Percentiles rank a stretch among this genome's conserved stretches.
Conservation (phyloP, 1,140 invertebrate species). For the Tetragonula clypearis region DNA sequence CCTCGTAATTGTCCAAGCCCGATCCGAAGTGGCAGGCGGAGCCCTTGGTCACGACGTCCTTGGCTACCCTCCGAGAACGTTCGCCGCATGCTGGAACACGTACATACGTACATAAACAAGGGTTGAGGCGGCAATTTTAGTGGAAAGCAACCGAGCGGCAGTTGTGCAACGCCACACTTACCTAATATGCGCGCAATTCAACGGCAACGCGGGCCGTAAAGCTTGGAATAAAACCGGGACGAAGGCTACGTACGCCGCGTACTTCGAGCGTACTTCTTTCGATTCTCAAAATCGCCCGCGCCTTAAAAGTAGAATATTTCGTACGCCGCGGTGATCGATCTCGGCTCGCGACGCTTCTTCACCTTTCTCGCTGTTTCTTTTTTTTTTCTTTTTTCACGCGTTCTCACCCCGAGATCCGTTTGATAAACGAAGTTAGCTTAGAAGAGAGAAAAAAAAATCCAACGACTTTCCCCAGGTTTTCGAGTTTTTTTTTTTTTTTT, state of each 20-base stretch:
- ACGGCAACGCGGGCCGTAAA: not conserved
- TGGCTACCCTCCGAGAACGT: constrained; percentile 26
- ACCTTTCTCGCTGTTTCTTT: too few relatives aligned
- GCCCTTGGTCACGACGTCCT: constrained; percentile 30
- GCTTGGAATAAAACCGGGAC: constrained; percentile 43
- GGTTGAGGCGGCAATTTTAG: constrained; percentile 20
- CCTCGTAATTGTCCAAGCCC: too few relatives aligned
- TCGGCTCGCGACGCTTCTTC: not conserved
- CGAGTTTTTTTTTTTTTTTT: too few relatives aligned
- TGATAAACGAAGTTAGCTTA: too few relatives aligned
- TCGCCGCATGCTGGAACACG: not conserved
- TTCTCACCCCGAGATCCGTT: not conserved
- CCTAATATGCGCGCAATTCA: constrained; percentile 50
- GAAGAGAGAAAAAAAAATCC: too few relatives aligned
- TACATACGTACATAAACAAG: not conserved
- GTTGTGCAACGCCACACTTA: constrained; percentile 46
- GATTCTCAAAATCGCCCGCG: not conserved
- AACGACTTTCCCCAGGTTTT: too few relatives aligned
- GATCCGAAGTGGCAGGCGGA: not conserved
- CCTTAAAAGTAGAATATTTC: not conserved
- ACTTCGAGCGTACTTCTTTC: constrained; percentile 13
- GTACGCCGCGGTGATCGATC: not conserved
- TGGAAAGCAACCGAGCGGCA: constrained; percentile 39
- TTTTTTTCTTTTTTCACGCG: too few relatives aligned
- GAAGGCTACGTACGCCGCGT: constrained; percentile 32